Conservation (phyloP, 2,113 vertebrate genomes). For the Trichomycterus rosablanca region DNA sequence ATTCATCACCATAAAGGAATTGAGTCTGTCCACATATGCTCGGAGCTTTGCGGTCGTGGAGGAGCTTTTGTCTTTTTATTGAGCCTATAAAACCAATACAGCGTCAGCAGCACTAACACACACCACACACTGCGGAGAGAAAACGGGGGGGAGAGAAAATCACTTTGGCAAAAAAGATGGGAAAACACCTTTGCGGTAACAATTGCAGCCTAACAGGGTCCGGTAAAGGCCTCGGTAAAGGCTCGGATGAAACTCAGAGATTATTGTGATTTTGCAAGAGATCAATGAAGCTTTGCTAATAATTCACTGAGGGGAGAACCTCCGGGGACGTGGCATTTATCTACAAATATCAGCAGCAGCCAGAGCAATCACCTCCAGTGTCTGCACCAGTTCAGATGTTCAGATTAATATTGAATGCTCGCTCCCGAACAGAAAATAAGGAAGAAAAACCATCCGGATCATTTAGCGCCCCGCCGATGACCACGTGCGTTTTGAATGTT, state of each 20-base stretch:
- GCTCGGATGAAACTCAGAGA: constrained; percentile 74
- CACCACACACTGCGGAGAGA: constrained; percentile 16
- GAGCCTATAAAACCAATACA: constrained; percentile 75
- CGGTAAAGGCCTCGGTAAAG: constrained; percentile 65
- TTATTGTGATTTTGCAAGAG: constrained; percentile 70
- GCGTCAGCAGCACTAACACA: constrained; percentile 59
- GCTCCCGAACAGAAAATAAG: constrained; percentile 12
- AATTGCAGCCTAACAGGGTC: constrained; percentile 73
- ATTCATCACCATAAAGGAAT: constrained; percentile 76
- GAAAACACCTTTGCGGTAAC: constrained; percentile 72
- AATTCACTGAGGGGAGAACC: constrained; percentile 62
- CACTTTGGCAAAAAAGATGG: constrained; percentile 74
- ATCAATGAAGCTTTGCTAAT: constrained; percentile 76
- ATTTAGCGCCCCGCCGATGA: constrained; percentile 8
- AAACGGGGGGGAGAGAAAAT: constrained; percentile 78
- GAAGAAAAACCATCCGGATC: neutral
- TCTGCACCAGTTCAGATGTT: constrained; percentile 30
- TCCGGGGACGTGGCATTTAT: constrained; percentile 71
- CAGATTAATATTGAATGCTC: constrained; percentile 44
- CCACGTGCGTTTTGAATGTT: constrained; percentile 20
- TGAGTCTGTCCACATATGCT: constrained; percentile 67
- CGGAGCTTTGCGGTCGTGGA: constrained; percentile 71
- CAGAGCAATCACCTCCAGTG: constrained; percentile 48
- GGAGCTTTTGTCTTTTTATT: constrained; percentile 63
- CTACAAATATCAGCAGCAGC: constrained; percentile 65